These are phyloP conservation scores for Chelonoidis abingdonii DNA, from an alignment of 2,113 vertebrate genomes.

Conservation along the genomic window DNA sequence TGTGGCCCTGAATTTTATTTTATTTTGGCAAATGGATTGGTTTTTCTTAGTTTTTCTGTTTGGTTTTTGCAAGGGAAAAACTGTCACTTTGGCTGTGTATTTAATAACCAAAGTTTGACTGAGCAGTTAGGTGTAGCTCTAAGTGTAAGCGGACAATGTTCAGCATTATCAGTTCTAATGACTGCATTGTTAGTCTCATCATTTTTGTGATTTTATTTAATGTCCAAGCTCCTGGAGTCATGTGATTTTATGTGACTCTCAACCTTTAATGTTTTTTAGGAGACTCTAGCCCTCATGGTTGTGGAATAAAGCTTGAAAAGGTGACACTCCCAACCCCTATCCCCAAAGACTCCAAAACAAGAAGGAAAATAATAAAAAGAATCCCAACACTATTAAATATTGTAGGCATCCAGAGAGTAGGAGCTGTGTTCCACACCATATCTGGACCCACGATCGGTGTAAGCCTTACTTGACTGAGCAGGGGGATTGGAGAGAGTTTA, in stretches of 20 bases:
- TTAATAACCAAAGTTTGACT: neutral
- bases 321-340: rapidly evolving
- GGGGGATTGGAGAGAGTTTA: neutral
- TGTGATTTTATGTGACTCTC: neutral
- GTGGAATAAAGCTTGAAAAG: neutral
- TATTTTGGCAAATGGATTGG: neutral
- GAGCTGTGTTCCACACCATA: neutral
- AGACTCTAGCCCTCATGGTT: neutral
- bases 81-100: neutral
- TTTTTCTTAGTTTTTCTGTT: neutral
- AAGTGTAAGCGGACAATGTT: rapidly evolving
- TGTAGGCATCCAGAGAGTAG: neutral
- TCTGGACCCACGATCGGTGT: neutral
- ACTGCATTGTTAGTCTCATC: rapidly evolving
- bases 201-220: neutral
- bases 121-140: neutral
- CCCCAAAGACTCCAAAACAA: neutral
- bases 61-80: neutral
- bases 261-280: neutral
- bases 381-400: neutral
- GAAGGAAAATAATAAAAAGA: rapidly evolving
- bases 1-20: neutral
- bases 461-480: neutral
- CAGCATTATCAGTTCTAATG: neutral
- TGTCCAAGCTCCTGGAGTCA: neutral